Base-by-base conservation (phyloP, 2,113 vertebrate genomes). In the Amazona guildingii region DNA sequence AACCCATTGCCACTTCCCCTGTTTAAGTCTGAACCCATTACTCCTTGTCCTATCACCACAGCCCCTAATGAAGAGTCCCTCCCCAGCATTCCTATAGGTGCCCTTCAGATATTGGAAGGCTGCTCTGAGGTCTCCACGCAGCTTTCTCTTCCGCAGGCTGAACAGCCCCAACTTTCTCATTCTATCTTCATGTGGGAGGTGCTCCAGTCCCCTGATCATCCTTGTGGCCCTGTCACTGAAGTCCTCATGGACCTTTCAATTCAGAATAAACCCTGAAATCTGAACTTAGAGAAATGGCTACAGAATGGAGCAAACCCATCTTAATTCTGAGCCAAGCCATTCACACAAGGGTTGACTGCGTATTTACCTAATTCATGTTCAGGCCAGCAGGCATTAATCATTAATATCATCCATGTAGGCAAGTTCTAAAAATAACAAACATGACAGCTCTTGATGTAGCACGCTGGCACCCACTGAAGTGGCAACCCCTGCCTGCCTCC, bases 401-500 rank as follows among this genome's bases (percentile, higher is more conserved):
- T 59, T 59, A 24, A 59, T 59, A 35, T 59, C 51, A 13, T 29
- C 13, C 11, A 3, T 15, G 31, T 2, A 46, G 52, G 25, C 51
- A 67, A 77, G 37, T 48, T 62, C 70, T 44, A 37, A 69, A 16
- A 79, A 37, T 35, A 61, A 7, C 10, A n/a, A 17, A 2, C 23
- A 3, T 0, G 2, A 6, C 7, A 1, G 54, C 21, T 24, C 10
- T 8, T 0, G 2, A 37, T 8, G 7, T 1, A 5, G 64, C 21
- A 4, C 3, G 5, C 7, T 25, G 66, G 75, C 76, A 79, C 44
- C 14, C 2, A 7, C 10, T 0, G 3, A 68, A 55, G 76, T 3
- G 33, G 54, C 52, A 67, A 24, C 35, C 64, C 52, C 54, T 7
- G 62, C 44, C 17, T 1, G 0, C 39, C 25, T 79, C 31, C 49